Percentiles rank a stretch among this genome's conserved stretches.
These are phyloP conservation scores for Araneus ventricosus DNA, from an alignment of 1,140 invertebrate genomes.

Conservation along the genomic window DNA sequence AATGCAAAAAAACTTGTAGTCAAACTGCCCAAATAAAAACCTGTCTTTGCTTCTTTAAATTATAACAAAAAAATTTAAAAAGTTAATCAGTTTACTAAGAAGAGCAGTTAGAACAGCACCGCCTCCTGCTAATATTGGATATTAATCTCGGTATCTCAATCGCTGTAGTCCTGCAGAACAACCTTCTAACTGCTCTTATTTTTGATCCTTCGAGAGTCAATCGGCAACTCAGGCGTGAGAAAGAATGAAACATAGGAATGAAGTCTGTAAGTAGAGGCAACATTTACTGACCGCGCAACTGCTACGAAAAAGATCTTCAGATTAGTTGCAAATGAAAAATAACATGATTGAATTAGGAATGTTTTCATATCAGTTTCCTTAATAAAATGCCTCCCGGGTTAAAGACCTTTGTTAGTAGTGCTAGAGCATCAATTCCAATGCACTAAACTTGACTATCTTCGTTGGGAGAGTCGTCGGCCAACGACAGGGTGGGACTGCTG, in stretches of 20 bases:
- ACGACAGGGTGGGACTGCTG: slow-evolving; percentile 72
- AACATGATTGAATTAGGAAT: slow-evolving; percentile 69
- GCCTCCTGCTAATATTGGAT: background rate
- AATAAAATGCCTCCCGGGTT: slow-evolving; percentile 58
- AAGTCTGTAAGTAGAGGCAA: slow-evolving; percentile 53
- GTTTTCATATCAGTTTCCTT: slow-evolving; percentile 66
- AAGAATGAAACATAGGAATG: slow-evolving; percentile 70
- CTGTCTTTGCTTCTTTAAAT: background rate
- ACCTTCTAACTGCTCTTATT: background rate
- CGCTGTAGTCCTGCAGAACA: background rate
- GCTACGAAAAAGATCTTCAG: slow-evolving; percentile 44
- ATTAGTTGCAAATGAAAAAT: slow-evolving; percentile 66
- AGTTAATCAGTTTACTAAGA: background rate
- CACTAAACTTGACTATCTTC: slow-evolving; percentile 76
- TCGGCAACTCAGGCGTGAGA: slow-evolving; percentile 36
- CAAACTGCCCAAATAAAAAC: background rate
- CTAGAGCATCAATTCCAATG: slow-evolving; percentile 10
- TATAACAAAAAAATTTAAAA: background rate
- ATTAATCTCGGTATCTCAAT: background rate
- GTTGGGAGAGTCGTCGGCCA: slow-evolving; percentile 76
- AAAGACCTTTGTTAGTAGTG: slow-evolving; percentile 55
- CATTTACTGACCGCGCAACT: slow-evolving; percentile 42
- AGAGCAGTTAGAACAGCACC: background rate
- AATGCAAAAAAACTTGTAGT: slow-evolving; percentile 23
- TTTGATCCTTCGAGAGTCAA: background rate